A percentile compares a stretch with the other conserved stretches of the same genome.
Conservation (phyloP, 2,113 vertebrate species). For the Ameiurus melas region DNA sequence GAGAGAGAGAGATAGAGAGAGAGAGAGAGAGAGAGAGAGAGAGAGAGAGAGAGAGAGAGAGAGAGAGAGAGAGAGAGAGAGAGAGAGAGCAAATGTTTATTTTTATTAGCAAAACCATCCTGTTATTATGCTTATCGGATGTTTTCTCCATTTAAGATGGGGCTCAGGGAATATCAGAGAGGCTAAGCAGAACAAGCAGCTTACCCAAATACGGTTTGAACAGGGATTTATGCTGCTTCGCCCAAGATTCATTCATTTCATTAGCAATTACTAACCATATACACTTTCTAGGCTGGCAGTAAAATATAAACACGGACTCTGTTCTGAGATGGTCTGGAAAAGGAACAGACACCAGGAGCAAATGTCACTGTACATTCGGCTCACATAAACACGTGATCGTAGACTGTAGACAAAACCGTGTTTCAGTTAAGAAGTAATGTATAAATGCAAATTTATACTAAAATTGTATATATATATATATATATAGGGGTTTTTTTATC, state of each 20-base stretch:
- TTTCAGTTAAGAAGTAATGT: not conserved
- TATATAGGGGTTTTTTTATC: too few relatives aligned
- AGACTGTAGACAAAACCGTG: not conserved
- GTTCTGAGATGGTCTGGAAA: not conserved
- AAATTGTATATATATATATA: too few relatives aligned
- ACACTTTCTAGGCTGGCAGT: slow-evolving; percentile 54
- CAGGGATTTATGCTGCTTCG: slow-evolving; percentile 64
- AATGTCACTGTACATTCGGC: not conserved
- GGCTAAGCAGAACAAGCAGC: slow-evolving; percentile 62
- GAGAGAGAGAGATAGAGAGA: too few relatives aligned
- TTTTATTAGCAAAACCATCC: slow-evolving; percentile 41
- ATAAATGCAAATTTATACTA: not conserved
- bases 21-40: not conserved
- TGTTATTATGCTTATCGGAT: slow-evolving; percentile 57
- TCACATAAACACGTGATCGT: not conserved
- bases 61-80: not conserved
- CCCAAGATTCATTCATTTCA: slow-evolving; percentile 67
- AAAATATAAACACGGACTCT: not conserved
- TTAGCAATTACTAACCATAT: slow-evolving; percentile 65
- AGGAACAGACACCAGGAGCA: not conserved
- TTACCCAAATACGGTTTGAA: slow-evolving; percentile 59
- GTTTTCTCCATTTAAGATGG: slow-evolving; percentile 49
- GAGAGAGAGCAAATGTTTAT: slow-evolving; percentile 39
- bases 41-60: slow-evolving; percentile 20
- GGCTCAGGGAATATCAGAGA: slow-evolving; percentile 56